Conservation (phyloP, 2,888 invertebrate genomes). For the Drosophila formosana region DNA sequence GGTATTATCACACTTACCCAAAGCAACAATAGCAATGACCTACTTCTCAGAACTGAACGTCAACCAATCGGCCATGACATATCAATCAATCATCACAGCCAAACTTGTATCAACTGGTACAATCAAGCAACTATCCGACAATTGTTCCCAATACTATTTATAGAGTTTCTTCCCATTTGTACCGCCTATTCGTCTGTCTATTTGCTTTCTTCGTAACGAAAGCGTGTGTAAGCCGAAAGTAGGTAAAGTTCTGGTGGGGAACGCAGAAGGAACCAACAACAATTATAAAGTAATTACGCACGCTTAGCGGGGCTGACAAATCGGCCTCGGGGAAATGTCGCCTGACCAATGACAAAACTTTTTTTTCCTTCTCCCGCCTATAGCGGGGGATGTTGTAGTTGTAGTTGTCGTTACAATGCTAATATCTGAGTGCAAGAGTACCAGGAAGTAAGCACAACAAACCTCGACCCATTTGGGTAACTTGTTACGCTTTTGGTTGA, state of each 20-base stretch:
- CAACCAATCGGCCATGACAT: slow-evolving; percentile 65
- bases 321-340: slow-evolving; percentile 41
- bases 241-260: slow-evolving; percentile 26
- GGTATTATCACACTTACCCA: slow-evolving; percentile 3
- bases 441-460: slow-evolving; percentile 45
- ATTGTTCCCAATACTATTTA: slow-evolving; percentile 33
- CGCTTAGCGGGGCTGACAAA: slow-evolving; percentile 26
- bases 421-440: slow-evolving; percentile 11
- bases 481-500: slow-evolving; percentile 43
- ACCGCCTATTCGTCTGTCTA: neutral
- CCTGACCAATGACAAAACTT: slow-evolving; percentile 20
- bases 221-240: slow-evolving; percentile 43
- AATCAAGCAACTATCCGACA: slow-evolving; percentile 14
- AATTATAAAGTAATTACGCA: slow-evolving; percentile 68
- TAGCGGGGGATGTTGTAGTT: neutral
- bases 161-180: slow-evolving; percentile 47
- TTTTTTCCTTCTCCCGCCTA: slow-evolving; percentile 3
- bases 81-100: slow-evolving; percentile 60
- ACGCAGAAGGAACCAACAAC: slow-evolving; percentile 27
- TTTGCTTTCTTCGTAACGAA: slow-evolving; percentile 48
- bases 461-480: slow-evolving; percentile 50
- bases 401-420: neutral
- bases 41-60: slow-evolving; percentile 29
- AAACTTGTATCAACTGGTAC: slow-evolving; percentile 27
- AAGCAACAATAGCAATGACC: slow-evolving; percentile 53